Percentiles rank a stretch among this genome's conserved stretches.
These are phyloP conservation scores for Sebastes diaconus DNA, from an alignment of 2,797 vertebrate genomes.

Conservation along the genomic window DNA sequence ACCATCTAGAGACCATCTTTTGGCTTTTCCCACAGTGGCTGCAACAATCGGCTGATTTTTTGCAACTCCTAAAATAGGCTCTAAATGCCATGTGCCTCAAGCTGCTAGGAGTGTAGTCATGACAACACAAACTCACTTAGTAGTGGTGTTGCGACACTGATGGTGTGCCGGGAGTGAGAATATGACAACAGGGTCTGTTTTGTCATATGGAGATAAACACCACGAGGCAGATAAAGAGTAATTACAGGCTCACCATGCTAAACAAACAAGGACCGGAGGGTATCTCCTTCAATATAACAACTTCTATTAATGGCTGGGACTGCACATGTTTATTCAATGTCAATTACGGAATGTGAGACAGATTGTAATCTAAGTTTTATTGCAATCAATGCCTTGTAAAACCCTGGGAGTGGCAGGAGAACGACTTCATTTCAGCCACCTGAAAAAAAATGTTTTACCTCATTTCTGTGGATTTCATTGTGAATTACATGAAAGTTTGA, in stretches of 20 bases:
- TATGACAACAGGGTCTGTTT: conserved; percentile 9
- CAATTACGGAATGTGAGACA: background rate
- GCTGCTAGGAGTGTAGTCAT: background rate
- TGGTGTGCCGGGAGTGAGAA: background rate
- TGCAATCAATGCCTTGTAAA: background rate
- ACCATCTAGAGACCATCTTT: background rate
- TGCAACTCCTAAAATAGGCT: background rate
- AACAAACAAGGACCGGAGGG: conserved; percentile 7
- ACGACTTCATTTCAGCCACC: background rate
- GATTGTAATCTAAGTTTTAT: background rate
- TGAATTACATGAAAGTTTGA: background rate
- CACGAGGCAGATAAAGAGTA: conserved; percentile 16
- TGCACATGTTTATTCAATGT: background rate
- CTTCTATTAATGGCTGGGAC: background rate
- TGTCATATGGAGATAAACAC: conserved; percentile 12
- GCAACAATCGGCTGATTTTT: background rate
- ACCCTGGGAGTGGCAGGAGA: background rate
- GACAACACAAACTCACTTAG: background rate
- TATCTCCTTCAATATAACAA: background rate
- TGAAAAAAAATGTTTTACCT: background rate
- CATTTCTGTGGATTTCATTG: background rate
- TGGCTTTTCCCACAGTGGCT: background rate
- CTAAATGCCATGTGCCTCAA: background rate
- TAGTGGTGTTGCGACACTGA: background rate
- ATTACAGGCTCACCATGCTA: conserved; percentile 5